Evolutionary conservation across 2,888 invertebrate genomes (phyloP), one percentile per base, ranked within the genome.

Genomic region (Epirrhoe alternata): DNA sequence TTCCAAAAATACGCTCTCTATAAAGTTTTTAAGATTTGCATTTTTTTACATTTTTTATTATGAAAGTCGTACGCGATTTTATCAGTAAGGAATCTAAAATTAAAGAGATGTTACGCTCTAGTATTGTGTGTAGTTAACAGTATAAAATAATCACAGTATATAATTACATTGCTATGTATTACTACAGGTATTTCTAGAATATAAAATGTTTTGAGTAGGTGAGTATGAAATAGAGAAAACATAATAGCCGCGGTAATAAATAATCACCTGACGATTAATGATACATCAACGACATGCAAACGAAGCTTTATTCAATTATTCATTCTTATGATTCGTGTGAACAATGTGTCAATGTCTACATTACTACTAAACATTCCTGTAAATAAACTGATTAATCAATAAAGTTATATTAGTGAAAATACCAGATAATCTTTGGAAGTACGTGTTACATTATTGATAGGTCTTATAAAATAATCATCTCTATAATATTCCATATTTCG

Each of bases 281-380:
- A 42, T 42, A 45, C 45, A 63, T 38, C 53, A 64, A 67, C 59
- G 57, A 67, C 57, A 61, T 61, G 58, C 58, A 65, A 62, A 55
- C 6, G 24, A 61, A 65, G 70, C 68, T 67, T 67, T 67, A 65
- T 55, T 64, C 52, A 56, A 66, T 47, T 59, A 14, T 16, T 35
- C 38, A 57, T 66, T 69, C 60, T 66, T 66, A 68, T 69, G 64
- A 66, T 57, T 66, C 24, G 60, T 69, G 38, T 66, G 42, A 60
- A 33, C 47, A 24, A 38, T 61, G 33, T 71, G 55, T 67, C 64
- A 65, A 66, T 64, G 42, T 65, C 57, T 61, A 65, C 66, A 66
- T 50, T 58, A 65, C 24, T 66, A 75, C 71, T 77, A 75, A 78
- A 89, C 89, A 90, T 90, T 90, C 89, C 89, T 86, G 81, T 87